Percentiles rank a stretch among this genome's conserved stretches.
phyloP scores from a whole-genome alignment of 2,888 invertebrate genomes.

The Rotaria macrura region DNA sequence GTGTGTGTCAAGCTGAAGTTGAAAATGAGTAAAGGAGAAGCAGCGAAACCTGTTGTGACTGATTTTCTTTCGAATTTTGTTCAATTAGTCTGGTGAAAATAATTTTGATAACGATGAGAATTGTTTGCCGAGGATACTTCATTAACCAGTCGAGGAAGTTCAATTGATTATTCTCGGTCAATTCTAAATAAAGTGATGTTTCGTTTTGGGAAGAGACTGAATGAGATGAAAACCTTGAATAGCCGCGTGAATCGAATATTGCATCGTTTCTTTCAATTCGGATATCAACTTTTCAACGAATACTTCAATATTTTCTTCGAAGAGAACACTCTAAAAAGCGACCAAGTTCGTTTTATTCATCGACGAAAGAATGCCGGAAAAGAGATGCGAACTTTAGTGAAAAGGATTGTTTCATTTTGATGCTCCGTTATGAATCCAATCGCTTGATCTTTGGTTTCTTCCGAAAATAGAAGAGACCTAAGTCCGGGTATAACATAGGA shows the following conservation, averaged over 20 bases:
- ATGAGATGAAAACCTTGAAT: background rate
- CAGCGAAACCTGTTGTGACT: background rate
- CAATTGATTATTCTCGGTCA: background rate
- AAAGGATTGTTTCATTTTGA: background rate
- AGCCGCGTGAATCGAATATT: conserved; percentile 10
- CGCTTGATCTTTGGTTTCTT: background rate
- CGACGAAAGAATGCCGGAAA: too few relatives aligned
- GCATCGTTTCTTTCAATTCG: conserved; percentile 2
- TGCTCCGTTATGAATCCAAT: background rate
- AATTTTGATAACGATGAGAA: background rate
- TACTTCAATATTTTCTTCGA: conserved; percentile 22
- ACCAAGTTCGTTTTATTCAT: background rate
- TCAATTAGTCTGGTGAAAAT: background rate
- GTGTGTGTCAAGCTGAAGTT: too few relatives aligned
- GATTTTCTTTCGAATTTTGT: background rate
- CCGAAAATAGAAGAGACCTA: background rate
- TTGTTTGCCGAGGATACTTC: background rate
- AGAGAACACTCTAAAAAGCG: background rate
- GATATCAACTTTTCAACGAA: conserved; percentile 16
- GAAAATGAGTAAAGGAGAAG: too few relatives aligned
- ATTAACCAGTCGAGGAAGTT: background rate
- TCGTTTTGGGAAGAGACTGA: too few relatives aligned
- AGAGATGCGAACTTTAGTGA: background rate
- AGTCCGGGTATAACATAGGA: background rate
- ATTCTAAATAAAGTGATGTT: background rate